Base-by-base conservation (phyloP, 2,888 invertebrate species). In the Drosophila mercatorum region DNA sequence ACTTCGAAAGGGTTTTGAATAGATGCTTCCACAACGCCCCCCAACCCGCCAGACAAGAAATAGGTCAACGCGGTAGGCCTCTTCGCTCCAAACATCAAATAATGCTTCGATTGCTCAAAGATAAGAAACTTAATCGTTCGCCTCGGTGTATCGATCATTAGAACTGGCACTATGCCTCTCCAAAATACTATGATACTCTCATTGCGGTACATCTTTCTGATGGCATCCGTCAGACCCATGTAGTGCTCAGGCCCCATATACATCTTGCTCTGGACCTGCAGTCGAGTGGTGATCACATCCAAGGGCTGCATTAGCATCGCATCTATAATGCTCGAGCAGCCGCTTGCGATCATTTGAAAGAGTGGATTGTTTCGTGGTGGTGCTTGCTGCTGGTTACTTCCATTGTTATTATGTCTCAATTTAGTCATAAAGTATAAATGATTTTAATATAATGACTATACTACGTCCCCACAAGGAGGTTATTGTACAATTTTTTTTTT, bases 281-380 rank as follows among this genome's bases (percentile, higher is more conserved):
- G 14, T 7, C 46, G 46, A 14, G 46, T 46, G 7, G 46, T 46
- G 46, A 46, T 46, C 46, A 46, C 46, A 28, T 46, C 46, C 14
- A 46, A 26, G 7, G 46, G 46, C 26, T 46, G 46, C 46, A 46
- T 46, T 14, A 46, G 46, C 46, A 46, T 7, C 26, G 46, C 46
- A 28, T 46, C 46, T 14, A 46, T 26, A 28, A 46, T 26, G 7
- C 46, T 46, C 26, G 46, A 46, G 14, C 11, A 14, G 1, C 46
- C 7, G 14, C 46, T 14, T 1, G 46, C 26, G 6, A 46, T 28
- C 1, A 46, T 28, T 26, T 26, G 46, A 28, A 46, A 46, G 7
- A 46, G 7, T 46, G 46, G 46, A 14, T 46, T 46, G 46, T 22
- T 22, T 2, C 2, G 22, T 22, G 46, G 14, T 7, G 46, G 26